phyloP scores from a whole-genome alignment of 2,888 invertebrate genomes.

The Limnephilus marmoratus region DNA sequence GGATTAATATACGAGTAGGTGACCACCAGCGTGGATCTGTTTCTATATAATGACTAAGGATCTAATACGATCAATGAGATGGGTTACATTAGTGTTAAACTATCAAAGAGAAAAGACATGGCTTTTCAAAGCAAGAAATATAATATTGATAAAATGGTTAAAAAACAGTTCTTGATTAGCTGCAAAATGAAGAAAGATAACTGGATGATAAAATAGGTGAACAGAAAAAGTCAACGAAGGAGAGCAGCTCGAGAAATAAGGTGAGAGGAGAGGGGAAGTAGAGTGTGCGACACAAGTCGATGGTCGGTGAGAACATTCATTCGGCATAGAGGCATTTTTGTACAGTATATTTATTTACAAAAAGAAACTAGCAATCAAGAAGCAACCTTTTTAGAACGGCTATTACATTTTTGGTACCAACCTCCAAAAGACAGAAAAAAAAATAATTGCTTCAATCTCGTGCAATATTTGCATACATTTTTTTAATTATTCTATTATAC shows the following conservation, averaged over 20 bases:
- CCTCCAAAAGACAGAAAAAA: not conserved
- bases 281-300: not conserved
- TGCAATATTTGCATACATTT: too few species aligned
- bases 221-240: not conserved
- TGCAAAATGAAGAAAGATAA: not conserved
- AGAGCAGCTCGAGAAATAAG: not conserved
- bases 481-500: too few species aligned
- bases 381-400: too few species aligned
- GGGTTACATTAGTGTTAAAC: not conserved
- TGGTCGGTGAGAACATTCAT: not conserved
- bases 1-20: not conserved
- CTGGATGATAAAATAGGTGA: not conserved
- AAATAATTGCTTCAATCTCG: too few species aligned
- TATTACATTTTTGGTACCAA: not conserved
- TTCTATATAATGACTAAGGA: not conserved
- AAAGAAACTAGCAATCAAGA: too few species aligned
- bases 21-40: not conserved
- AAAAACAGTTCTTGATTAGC: not conserved
- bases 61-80: not conserved
- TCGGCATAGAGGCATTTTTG: too few species aligned
- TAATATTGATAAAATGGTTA: not conserved
- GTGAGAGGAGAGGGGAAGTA: not conserved
- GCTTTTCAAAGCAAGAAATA: not conserved
- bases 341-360: too few species aligned
- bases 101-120: not conserved